Percentiles rank a stretch among this genome's conserved stretches.
Evolutionary conservation across 2,888 invertebrate genomes (phyloP).

Genomic region (Drosophila mimetica): DNA sequence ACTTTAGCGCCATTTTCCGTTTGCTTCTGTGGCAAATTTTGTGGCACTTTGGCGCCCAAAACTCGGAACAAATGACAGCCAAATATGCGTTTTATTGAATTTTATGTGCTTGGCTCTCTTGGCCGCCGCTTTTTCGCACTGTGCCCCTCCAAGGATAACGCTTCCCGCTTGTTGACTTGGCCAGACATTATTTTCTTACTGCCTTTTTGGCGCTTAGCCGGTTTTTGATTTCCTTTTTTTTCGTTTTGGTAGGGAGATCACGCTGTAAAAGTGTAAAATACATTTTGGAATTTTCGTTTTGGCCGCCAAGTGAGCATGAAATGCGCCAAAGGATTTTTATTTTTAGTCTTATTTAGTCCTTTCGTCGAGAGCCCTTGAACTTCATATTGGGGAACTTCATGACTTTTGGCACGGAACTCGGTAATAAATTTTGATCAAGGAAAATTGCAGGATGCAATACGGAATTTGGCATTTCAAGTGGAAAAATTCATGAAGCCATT

Average conservation of each 20-base stretch:
- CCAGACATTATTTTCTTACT: conserved; percentile 41
- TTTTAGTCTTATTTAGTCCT: conserved; percentile 20
- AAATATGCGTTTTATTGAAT: conserved; percentile 82
- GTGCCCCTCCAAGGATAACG: conserved; percentile 28
- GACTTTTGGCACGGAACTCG: conserved; percentile 60
- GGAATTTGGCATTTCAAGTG: conserved; percentile 26
- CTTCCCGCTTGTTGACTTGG: conserved; percentile 36
- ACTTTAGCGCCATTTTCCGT: conserved; percentile 63
- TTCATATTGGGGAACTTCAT: conserved; percentile 43
- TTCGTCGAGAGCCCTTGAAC: conserved; percentile 52
- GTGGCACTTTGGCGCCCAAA: conserved; percentile 78
- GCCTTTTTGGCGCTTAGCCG: conserved; percentile 47
- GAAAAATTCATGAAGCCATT: conserved; percentile 5
- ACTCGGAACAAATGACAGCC: conserved; percentile 74
- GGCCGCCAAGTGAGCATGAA: conserved; percentile 64
- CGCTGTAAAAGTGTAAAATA: conserved; percentile 39
- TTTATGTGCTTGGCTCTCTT: conserved; percentile 67
- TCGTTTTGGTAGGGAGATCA: conserved; percentile 17
- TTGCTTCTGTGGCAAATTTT: conserved; percentile 60
- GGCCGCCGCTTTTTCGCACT: conserved; percentile 16
- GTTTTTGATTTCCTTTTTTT: conserved; percentile 13
- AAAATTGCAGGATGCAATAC: conserved; percentile 8
- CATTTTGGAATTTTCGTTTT: conserved; percentile 24
- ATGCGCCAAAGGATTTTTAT: conserved; percentile 57
- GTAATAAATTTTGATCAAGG: conserved; percentile 22